Conservation (phyloP, 2,113 vertebrate species). For the Pyrgilauda ruficollis region DNA sequence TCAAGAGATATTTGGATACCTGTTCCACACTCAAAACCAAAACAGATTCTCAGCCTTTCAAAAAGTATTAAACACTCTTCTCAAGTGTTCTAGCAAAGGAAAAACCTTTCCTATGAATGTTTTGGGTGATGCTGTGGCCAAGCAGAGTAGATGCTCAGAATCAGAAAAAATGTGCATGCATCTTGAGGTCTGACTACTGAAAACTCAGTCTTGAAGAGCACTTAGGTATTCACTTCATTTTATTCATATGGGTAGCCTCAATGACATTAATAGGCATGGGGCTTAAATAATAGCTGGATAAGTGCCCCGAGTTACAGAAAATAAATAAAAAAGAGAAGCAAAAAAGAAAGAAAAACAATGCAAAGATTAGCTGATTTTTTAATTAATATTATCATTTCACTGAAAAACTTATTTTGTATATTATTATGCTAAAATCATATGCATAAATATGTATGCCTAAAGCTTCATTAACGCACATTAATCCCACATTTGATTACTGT, state of each 20-base stretch:
- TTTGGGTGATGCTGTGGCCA: background rate
- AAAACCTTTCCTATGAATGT: background rate
- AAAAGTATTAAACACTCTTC: background rate
- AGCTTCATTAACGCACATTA: slow-evolving; percentile 45
- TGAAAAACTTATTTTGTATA: background rate
- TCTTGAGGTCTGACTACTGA: background rate
- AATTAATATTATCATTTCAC: background rate
- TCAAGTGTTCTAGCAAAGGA: background rate
- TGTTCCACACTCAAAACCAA: background rate
- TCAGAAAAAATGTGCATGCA: background rate
- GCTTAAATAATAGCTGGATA: slow-evolving; percentile 30
- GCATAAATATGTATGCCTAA: slow-evolving; percentile 49
- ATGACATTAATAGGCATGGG: slow-evolving; percentile 13
- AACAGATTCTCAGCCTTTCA: background rate
- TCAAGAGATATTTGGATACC: background rate
- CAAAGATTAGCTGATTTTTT: background rate
- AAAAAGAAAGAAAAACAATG: slow-evolving; percentile 11
- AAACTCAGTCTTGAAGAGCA: background rate
- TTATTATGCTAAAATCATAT: slow-evolving; percentile 20
- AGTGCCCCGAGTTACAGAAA: background rate
- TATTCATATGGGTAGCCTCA: background rate
- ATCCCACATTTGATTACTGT: slow-evolving; percentile 41
- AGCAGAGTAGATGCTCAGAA: background rate
- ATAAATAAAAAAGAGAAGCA: background rate
- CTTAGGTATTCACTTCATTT: background rate